A percentile compares a stretch with the other conserved stretches of the same genome.
Evolutionary conservation across 2,797 vertebrate genomes (phyloP).

Genomic region (Brachyalestes nurse): DNA sequence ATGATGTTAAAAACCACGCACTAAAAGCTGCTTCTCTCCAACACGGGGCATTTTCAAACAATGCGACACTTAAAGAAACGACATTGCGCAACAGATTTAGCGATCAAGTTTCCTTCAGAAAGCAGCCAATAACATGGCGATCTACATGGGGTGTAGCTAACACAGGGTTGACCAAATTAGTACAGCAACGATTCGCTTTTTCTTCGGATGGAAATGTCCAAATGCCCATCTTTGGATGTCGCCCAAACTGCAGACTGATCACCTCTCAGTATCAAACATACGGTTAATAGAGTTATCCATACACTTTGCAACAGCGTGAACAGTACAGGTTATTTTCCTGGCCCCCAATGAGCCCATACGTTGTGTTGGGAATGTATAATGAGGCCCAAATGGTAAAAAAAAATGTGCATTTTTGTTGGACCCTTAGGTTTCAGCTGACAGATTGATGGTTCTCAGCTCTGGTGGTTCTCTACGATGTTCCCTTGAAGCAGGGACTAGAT

Average conservation of each 20-base stretch:
- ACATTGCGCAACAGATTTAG: conserved; percentile 59
- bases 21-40: conserved; percentile 32
- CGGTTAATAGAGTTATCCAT: not conserved
- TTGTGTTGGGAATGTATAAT: too few relatives aligned
- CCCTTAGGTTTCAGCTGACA: too few relatives aligned
- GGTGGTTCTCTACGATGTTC: too few relatives aligned
- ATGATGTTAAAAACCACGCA: conserved; percentile 53
- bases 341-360: too few relatives aligned
- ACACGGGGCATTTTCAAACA: conserved; percentile 42
- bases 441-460: too few relatives aligned
- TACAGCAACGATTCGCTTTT: not conserved
- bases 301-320: not conserved
- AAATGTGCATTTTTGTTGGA: too few relatives aligned
- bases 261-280: not conserved
- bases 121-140: conserved; percentile 54
- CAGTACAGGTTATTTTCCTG: not conserved
- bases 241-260: not conserved
- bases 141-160: conserved; percentile 43
- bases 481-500: not conserved
- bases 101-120: conserved; percentile 49
- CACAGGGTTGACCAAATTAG: conserved; percentile 23
- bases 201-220: not conserved
- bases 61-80: conserved; percentile 56
- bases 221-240: not conserved
- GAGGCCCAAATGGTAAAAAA: too few relatives aligned